phyloP scores from a whole-genome alignment of 2,113 vertebrate species.

The Leuciscus idus region DNA sequence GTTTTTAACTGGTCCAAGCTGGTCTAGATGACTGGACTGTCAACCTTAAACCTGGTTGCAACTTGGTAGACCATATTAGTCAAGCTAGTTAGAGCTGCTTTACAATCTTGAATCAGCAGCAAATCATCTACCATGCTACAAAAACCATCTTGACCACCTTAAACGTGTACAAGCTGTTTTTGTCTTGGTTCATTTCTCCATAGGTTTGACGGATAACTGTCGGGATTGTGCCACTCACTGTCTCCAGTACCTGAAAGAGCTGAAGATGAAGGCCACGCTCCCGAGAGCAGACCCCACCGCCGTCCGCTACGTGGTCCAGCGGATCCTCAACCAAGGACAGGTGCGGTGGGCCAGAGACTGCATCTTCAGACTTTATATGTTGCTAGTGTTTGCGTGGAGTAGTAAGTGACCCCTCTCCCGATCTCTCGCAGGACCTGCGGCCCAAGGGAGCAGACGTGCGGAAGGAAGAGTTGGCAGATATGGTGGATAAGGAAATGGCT shows the following conservation, averaged over 20 bases:
- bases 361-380: neutral
- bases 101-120: neutral
- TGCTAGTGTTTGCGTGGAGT: neutral
- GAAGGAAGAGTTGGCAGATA: slow-evolving; percentile 87
- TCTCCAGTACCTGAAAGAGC: slow-evolving; percentile 80
- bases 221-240: slow-evolving; percentile 83
- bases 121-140: neutral
- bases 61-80: neutral
- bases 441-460: slow-evolving; percentile 84
- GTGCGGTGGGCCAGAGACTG: slow-evolving; percentile 63
- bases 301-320: slow-evolving; percentile 68
- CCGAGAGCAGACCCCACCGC: slow-evolving; percentile 70
- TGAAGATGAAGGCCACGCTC: slow-evolving; percentile 80
- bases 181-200: neutral
- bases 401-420: neutral
- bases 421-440: slow-evolving; percentile 78
- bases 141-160: neutral
- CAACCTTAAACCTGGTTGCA: neutral
- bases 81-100: slow-evolving; percentile 6
- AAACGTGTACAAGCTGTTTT: neutral
- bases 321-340: slow-evolving; percentile 83
- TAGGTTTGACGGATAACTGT: slow-evolving; percentile 85
- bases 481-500: slow-evolving; percentile 95
- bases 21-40: neutral
- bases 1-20: neutral